phyloP scores from a whole-genome alignment of 1,140 invertebrate genomes.

The Scaptomyza montana region DNA sequence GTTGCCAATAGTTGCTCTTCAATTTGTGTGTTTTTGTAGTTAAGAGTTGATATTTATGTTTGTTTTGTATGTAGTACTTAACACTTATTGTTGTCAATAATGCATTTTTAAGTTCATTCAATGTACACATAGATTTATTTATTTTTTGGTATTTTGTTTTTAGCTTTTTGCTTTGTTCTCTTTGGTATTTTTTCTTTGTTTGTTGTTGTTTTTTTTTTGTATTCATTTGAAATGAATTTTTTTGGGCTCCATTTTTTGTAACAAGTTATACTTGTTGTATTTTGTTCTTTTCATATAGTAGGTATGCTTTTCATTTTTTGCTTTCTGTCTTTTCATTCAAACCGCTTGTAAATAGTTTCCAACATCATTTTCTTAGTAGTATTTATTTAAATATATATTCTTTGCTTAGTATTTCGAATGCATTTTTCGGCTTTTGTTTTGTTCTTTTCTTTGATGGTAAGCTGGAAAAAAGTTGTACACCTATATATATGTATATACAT shows the following conservation, averaged over 20 bases:
- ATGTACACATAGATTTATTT: constrained; percentile 56
- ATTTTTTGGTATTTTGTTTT: constrained; percentile 9
- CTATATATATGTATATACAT: constrained; percentile 4
- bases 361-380: constrained; percentile 40
- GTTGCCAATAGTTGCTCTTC: not conserved
- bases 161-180: constrained; percentile 24
- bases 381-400: not conserved
- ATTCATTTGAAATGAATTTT: constrained; percentile 42
- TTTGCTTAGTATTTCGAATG: not conserved
- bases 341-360: constrained; percentile 53
- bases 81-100: constrained; percentile 35
- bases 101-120: constrained; percentile 47
- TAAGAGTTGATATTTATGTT: constrained; percentile 8
- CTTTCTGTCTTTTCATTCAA: constrained; percentile 17
- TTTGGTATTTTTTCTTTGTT: constrained; percentile 47
- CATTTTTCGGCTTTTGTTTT: constrained; percentile 23
- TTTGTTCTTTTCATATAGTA: constrained; percentile 6
- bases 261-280: constrained; percentile 35
- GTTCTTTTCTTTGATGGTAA: constrained; percentile 14
- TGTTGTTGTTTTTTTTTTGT: constrained; percentile 3
- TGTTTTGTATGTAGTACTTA: constrained; percentile 12
- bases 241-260: constrained; percentile 28
- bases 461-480: constrained; percentile 22
- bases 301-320: constrained; percentile 1
- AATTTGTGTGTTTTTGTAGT: constrained; percentile 5